Conservation (phyloP, 1,140 invertebrate genomes). For the Bombus waltoni region DNA sequence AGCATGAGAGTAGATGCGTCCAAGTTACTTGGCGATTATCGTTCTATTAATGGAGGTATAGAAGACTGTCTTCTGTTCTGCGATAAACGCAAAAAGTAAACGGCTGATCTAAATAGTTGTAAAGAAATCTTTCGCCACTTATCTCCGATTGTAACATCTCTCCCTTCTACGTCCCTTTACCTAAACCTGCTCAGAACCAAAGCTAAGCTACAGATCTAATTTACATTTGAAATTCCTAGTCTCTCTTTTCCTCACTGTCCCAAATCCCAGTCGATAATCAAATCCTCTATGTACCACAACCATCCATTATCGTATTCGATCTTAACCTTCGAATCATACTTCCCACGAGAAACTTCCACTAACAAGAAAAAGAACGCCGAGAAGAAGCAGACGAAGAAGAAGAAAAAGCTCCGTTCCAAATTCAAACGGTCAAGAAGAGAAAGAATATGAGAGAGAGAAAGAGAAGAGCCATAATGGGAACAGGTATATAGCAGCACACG, state of each 20-base stretch:
- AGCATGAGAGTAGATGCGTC: not conserved
- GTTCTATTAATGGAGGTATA: not conserved
- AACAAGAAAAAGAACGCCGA: not conserved
- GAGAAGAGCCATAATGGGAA: not conserved
- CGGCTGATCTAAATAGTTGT: not conserved
- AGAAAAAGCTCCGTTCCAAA: constrained; percentile 5
- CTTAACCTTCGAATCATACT: not conserved
- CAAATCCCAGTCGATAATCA: not conserved
- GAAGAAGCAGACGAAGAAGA: not conserved
- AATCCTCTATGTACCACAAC: not conserved
- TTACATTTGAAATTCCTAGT: not conserved
- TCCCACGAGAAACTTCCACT: constrained; percentile 5
- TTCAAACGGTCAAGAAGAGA: not conserved
- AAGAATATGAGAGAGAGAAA: too few species aligned
- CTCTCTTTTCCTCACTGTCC: not conserved
- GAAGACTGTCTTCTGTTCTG: not conserved
- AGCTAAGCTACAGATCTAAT: not conserved
- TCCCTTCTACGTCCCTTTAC: too few species aligned
- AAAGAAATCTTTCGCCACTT: not conserved
- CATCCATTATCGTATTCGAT: not conserved
- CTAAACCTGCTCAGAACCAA: too few species aligned
- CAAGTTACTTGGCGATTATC: not conserved
- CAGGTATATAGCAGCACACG: not conserved
- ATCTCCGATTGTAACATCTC: too few species aligned
- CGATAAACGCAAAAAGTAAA: not conserved